These are phyloP conservation scores for Chironex yamaguchii DNA, from an alignment of 30 jellyfish, hydroid and myxozoan genomes.

Conservation along the genomic window DNA sequence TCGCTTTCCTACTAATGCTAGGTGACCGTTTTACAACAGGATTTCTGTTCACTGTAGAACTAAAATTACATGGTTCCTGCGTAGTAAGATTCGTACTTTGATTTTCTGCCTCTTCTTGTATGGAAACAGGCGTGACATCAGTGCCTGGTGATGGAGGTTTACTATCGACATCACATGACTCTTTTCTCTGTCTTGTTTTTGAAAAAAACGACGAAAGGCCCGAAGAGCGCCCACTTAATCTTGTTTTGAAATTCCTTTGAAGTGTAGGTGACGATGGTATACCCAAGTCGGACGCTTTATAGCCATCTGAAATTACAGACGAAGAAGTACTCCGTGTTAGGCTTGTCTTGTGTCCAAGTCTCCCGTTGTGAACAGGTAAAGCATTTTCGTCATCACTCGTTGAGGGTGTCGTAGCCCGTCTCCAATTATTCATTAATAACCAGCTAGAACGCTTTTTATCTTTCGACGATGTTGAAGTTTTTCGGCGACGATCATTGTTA, in stretches of 20 bases:
- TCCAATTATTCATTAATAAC: background rate
- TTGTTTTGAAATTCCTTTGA: background rate
- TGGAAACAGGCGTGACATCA: no score
- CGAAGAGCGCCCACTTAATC: background rate
- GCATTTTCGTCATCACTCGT: background rate
- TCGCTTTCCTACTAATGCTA: no score
- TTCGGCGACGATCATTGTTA: background rate
- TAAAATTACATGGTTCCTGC: no score
- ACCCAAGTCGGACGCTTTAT: background rate
- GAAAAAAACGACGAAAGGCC: background rate
- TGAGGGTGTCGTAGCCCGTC: background rate
- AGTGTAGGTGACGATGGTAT: background rate
- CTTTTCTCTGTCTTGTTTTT: background rate
- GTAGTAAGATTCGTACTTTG: no score
- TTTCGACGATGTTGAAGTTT: background rate
- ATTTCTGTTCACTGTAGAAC: no score
- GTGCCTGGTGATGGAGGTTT: no score
- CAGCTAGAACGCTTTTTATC: background rate
- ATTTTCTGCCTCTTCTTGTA: no score
- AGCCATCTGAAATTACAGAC: background rate
- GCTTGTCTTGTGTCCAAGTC: background rate
- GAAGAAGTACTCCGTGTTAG: background rate
- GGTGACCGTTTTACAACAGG: no score
- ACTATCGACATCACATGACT: no score
- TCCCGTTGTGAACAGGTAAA: background rate